Percentiles rank a stretch among this genome's conserved stretches.
Conservation (phyloP, 2,888 invertebrate species). For the Buathra laborator region DNA sequence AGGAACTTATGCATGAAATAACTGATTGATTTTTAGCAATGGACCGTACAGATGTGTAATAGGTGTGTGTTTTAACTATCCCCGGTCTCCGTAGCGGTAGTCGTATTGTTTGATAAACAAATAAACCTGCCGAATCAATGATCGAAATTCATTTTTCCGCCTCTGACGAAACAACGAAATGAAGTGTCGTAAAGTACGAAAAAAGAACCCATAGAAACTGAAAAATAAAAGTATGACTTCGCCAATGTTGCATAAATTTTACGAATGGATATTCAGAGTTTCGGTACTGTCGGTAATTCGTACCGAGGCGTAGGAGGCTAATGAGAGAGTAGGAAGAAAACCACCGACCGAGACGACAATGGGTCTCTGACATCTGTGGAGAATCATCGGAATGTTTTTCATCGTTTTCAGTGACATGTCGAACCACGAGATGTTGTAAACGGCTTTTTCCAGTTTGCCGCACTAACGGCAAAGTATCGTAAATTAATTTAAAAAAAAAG, state of each 20-base stretch:
- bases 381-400: slow-evolving; percentile 42
- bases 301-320: slow-evolving; percentile 56
- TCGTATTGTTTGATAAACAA: too few relatives aligned
- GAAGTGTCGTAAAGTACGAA: slow-evolving; percentile 21
- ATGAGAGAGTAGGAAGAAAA: slow-evolving; percentile 53
- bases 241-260: too few relatives aligned
- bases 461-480: slow-evolving; percentile 4
- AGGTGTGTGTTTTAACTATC: not conserved
- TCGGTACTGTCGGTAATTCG: not conserved
- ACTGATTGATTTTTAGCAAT: not conserved
- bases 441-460: slow-evolving; percentile 4
- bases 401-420: slow-evolving; percentile 41
- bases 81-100: too few relatives aligned
- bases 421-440: slow-evolving; percentile 49
- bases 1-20: not conserved
- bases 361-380: slow-evolving; percentile 52
- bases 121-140: too few relatives aligned
- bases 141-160: too few relatives aligned
- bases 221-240: not conserved
- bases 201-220: slow-evolving; percentile 4
- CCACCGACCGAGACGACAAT: slow-evolving; percentile 52
- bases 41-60: slow-evolving; percentile 60
- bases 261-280: too few relatives aligned
- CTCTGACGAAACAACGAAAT: not conserved
- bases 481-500: too few relatives aligned